Evolutionary conservation across 1,140 invertebrate species (phyloP).

Genomic region (Antheraea mylitta): DNA sequence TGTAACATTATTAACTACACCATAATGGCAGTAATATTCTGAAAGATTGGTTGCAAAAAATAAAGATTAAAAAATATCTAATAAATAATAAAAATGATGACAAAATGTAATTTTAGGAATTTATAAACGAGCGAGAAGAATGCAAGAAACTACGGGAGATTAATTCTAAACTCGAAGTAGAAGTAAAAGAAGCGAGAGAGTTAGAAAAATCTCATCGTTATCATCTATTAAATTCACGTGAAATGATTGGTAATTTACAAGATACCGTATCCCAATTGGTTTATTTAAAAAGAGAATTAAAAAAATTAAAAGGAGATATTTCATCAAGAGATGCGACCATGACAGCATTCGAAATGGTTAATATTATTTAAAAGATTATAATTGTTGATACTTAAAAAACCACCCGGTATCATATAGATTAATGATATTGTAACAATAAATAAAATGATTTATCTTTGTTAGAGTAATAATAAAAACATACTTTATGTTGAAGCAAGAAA

Average conservation of each 20-base stretch:
- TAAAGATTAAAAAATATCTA: too few relatives aligned
- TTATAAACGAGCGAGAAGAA: constrained; percentile 50
- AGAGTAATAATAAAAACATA: too few relatives aligned
- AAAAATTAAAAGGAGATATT: constrained; percentile 63
- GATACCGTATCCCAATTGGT: constrained; percentile 68
- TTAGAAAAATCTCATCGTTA: constrained; percentile 64
- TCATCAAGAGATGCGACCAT: constrained; percentile 49
- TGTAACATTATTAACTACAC: too few relatives aligned
- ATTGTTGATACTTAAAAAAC: too few relatives aligned
- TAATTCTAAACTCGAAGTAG: constrained; percentile 57
- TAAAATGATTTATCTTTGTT: too few relatives aligned
- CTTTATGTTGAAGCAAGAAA: too few relatives aligned
- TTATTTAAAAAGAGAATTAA: constrained; percentile 66
- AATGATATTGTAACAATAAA: too few relatives aligned
- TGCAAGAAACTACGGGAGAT: constrained; percentile 49
- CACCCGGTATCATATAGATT: too few relatives aligned
- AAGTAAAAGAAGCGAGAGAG: constrained; percentile 56
- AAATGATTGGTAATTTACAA: constrained; percentile 72
- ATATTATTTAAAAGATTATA: too few relatives aligned
- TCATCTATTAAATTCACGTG: constrained; percentile 56
- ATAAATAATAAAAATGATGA: too few relatives aligned
- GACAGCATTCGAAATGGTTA: constrained; percentile 53
- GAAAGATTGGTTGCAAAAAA: too few relatives aligned
- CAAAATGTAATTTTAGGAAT: constrained; percentile 42
- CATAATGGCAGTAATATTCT: too few relatives aligned